A percentile compares a stretch with the other conserved stretches of the same genome.
These are phyloP conservation scores for Dione juno DNA, from an alignment of 2,888 invertebrate genomes.

Conservation along the genomic window DNA sequence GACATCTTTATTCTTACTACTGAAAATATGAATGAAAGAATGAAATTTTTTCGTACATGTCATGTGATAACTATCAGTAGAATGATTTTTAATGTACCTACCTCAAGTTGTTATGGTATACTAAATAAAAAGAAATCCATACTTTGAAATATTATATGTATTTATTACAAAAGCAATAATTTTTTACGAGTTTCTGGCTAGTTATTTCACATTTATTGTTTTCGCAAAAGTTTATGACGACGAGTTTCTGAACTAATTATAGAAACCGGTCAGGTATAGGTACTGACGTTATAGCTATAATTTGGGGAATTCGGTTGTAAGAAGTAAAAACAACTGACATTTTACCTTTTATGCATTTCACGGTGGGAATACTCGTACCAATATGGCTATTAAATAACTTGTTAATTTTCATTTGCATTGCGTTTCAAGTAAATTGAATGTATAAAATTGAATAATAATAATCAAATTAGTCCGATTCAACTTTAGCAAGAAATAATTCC, in stretches of 20 bases:
- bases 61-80: background rate
- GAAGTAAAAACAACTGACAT: background rate
- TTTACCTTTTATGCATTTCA: background rate
- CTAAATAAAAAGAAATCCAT: conserved; percentile 2
- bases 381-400: background rate
- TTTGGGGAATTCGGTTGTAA: conserved; percentile 6
- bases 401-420: background rate
- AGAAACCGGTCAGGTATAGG: background rate
- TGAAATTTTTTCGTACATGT: background rate
- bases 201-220: conserved; percentile 4
- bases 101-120: background rate
- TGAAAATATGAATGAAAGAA: too few species aligned
- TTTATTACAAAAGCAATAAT: background rate
- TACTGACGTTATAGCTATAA: background rate
- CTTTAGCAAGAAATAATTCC: too few species aligned
- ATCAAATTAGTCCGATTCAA: too few species aligned
- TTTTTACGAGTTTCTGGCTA: background rate
- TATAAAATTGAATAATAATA: background rate
- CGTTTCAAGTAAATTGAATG: background rate
- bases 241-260: conserved; percentile 5
- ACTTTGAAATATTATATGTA: conserved; percentile 2
- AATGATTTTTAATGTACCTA: conserved; percentile 4
- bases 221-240: background rate
- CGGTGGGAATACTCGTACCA: background rate
- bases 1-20: background rate